A percentile compares a stretch with the other conserved stretches of the same genome.
Conservation (phyloP, 2,888 invertebrate species). For the Epiblema foenella region DNA sequence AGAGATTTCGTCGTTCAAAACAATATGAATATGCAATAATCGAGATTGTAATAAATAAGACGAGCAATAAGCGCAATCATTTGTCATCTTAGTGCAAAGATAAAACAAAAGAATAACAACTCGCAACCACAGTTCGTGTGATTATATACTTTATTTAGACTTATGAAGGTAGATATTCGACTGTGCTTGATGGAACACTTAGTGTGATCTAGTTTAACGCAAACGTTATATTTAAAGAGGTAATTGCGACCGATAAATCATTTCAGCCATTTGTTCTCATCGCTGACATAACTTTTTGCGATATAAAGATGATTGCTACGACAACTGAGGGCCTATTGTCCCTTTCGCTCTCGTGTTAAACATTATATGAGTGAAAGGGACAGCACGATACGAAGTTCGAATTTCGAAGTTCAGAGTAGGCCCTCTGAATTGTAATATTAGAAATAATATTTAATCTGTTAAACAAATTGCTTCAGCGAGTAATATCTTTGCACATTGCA, state of each 20-base stretch:
- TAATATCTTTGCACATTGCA: background rate
- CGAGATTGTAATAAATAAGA: slow-evolving; percentile 26
- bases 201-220: background rate
- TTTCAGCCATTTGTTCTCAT: slow-evolving; percentile 31
- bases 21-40: slow-evolving; percentile 33
- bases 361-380: too few species aligned
- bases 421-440: slow-evolving; percentile 5
- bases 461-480: background rate
- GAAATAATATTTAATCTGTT: slow-evolving; percentile 2
- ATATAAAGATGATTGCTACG: slow-evolving; percentile 17
- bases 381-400: too few species aligned
- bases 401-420: too few species aligned
- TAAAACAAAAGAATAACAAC: slow-evolving; percentile 2
- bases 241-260: slow-evolving; percentile 38
- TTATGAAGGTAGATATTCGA: background rate
- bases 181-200: background rate
- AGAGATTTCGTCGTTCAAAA: background rate
- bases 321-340: too few species aligned
- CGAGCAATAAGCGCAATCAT: slow-evolving; percentile 35
- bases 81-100: slow-evolving; percentile 29
- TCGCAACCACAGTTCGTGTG: background rate
- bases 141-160: background rate
- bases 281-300: slow-evolving; percentile 18
- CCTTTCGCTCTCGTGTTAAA: too few species aligned
- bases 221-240: slow-evolving; percentile 26